Percentiles rank a stretch among this genome's conserved stretches.
Evolutionary conservation across 2,888 invertebrate genomes (phyloP).

Genomic region (Physocephala rufipes): DNA sequence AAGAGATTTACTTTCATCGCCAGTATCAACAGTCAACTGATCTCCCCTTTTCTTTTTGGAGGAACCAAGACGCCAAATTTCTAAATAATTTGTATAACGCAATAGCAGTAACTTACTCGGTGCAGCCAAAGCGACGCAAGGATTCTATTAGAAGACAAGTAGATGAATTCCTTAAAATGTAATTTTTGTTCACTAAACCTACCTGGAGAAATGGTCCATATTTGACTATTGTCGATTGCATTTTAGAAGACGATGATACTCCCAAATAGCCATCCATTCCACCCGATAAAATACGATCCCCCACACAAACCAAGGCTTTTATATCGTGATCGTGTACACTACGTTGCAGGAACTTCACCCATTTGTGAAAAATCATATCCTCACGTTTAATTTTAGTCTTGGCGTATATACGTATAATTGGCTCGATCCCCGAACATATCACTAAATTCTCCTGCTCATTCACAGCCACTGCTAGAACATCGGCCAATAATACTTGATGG

Average conservation of each 20-base stretch:
- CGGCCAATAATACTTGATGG: slow-evolving; percentile 82
- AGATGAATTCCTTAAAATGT: neutral
- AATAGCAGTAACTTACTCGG: slow-evolving; percentile 70
- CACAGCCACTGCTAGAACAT: slow-evolving; percentile 79
- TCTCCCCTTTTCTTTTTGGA: slow-evolving; percentile 42
- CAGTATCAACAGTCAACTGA: slow-evolving; percentile 45
- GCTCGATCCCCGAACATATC: slow-evolving; percentile 85
- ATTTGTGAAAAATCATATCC: slow-evolving; percentile 69
- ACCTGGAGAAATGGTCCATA: slow-evolving; percentile 77
- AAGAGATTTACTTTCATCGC: slow-evolving; percentile 39
- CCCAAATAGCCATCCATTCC: slow-evolving; percentile 84
- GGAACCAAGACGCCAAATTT: slow-evolving; percentile 73
- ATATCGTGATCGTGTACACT: slow-evolving; percentile 90
- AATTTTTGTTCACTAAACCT: neutral
- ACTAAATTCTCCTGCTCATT: slow-evolving; percentile 75
- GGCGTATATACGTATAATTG: slow-evolving; percentile 79
- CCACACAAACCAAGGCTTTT: slow-evolving; percentile 73
- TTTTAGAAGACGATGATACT: slow-evolving; percentile 72
- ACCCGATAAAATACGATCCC: slow-evolving; percentile 76
- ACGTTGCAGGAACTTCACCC: slow-evolving; percentile 84
- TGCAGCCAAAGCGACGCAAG: slow-evolving; percentile 69
- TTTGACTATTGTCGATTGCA: slow-evolving; percentile 69
- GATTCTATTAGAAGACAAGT: slow-evolving; percentile 47
- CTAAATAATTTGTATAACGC: slow-evolving; percentile 72
- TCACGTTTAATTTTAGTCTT: slow-evolving; percentile 71